phyloP scores from a whole-genome alignment of 2,797 vertebrate genomes.

The Crocidura indochinensis region DNA sequence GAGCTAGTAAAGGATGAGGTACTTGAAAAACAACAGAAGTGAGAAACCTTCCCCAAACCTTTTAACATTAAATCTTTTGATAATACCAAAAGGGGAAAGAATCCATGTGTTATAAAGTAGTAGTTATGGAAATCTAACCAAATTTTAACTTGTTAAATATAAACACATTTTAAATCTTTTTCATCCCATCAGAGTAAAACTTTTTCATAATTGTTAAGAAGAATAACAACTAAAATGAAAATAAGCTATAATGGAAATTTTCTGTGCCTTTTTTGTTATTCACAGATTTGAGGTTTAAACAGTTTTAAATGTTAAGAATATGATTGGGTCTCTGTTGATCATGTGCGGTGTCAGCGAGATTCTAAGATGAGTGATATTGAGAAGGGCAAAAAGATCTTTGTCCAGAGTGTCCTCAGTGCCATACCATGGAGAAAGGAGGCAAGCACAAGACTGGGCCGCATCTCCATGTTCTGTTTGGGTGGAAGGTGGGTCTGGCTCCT shows the following conservation, averaged over 20 bases:
- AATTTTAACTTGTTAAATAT: conserved; percentile 58
- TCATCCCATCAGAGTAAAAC: conserved; percentile 51
- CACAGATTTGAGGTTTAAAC: background rate
- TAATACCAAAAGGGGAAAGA: conserved; percentile 31
- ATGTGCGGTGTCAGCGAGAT: too few relatives aligned
- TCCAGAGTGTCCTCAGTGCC: too few relatives aligned
- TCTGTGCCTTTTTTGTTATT: conserved; percentile 55
- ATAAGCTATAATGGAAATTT: conserved; percentile 35
- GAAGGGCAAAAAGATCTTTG: too few relatives aligned
- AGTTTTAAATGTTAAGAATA: background rate
- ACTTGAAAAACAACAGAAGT: conserved; percentile 64
- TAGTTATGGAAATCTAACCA: conserved; percentile 57
- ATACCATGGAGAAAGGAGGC: too few relatives aligned
- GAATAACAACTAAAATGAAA: conserved; percentile 63
- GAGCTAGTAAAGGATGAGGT: background rate
- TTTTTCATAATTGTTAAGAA: conserved; percentile 38
- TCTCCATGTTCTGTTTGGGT: too few relatives aligned
- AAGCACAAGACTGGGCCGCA: too few relatives aligned
- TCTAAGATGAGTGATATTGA: too few relatives aligned
- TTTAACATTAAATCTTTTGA: conserved; percentile 1
- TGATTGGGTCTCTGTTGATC: too few relatives aligned
- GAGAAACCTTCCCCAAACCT: conserved; percentile 23
- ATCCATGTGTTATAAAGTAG: conserved; percentile 15
- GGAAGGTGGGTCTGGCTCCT: too few relatives aligned
- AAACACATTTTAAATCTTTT: conserved; percentile 62